phyloP scores from a whole-genome alignment of 2,113 vertebrate genomes.

The Muntiacus reevesi region DNA sequence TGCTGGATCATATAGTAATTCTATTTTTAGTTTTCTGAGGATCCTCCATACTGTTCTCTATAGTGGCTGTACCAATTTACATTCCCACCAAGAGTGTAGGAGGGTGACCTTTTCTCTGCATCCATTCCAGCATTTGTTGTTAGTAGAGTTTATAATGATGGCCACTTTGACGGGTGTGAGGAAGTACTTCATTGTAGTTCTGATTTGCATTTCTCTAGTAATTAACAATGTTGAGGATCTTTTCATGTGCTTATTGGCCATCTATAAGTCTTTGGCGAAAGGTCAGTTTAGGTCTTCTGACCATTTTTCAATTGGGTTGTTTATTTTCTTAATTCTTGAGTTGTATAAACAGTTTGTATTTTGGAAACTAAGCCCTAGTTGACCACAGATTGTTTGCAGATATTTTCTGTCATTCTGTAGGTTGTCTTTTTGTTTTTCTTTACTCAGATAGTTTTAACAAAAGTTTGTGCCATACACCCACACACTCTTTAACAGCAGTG shows the following conservation, averaged over 20 bases:
- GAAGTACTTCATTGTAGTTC: neutral
- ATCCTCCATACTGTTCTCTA: neutral
- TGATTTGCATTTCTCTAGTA: neutral
- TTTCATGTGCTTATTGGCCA: neutral
- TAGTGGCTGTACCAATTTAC: neutral
- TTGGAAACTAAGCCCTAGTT: neutral
- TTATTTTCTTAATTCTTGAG: neutral
- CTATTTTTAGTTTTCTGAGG: neutral
- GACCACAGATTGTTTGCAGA: neutral
- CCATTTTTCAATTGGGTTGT: neutral
- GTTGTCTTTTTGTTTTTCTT: neutral
- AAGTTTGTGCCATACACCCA: neutral
- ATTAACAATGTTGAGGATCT: neutral
- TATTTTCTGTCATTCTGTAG: neutral
- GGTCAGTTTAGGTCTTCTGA: neutral
- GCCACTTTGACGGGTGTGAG: neutral
- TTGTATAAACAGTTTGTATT: neutral
- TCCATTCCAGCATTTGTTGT: neutral
- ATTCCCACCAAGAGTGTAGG: neutral
- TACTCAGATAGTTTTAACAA: neutral
- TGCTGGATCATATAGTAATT: neutral
- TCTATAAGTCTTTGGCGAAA: neutral
- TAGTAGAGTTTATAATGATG: neutral
- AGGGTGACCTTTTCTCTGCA: neutral
- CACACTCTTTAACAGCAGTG: neutral